Evolutionary conservation across 2,797 vertebrate species (phyloP).

Genomic region (Trachurus trachurus): DNA sequence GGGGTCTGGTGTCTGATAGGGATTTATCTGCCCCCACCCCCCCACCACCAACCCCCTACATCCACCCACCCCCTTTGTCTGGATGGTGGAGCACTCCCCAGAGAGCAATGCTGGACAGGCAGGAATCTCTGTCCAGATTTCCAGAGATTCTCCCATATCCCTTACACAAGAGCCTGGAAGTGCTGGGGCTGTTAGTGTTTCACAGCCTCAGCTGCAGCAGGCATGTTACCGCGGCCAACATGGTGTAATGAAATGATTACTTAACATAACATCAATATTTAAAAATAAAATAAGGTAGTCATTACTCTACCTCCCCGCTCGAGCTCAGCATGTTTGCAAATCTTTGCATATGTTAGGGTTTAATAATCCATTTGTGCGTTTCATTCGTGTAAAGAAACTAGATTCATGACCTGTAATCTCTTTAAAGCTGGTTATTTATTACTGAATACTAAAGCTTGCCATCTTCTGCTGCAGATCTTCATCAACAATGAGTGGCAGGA

Average conservation of each 20-base stretch:
- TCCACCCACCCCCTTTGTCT: slow-evolving; percentile 82
- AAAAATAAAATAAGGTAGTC: slow-evolving; percentile 8
- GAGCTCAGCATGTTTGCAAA: slow-evolving; percentile 12
- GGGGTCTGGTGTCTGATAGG: slow-evolving; percentile 83
- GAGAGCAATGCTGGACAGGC: slow-evolving; percentile 85
- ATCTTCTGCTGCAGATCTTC: slow-evolving; percentile 89
- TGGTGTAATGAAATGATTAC: slow-evolving; percentile 39
- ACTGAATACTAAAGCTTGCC: background rate
- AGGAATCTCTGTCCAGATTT: slow-evolving; percentile 87
- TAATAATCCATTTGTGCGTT: slow-evolving; percentile 3
- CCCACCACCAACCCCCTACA: slow-evolving; percentile 31
- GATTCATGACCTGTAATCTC: background rate
- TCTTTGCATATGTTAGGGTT: background rate
- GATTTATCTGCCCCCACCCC: slow-evolving; percentile 78
- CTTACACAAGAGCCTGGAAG: slow-evolving; percentile 71
- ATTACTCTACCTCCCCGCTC: background rate
- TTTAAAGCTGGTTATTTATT: background rate
- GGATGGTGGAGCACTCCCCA: slow-evolving; percentile 86
- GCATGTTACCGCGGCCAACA: slow-evolving; percentile 31
- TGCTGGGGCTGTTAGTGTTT: slow-evolving; percentile 56
- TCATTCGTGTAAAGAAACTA: background rate
- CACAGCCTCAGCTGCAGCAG: slow-evolving; percentile 23
- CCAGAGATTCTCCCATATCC: slow-evolving; percentile 85
- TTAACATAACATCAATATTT: slow-evolving; percentile 45
- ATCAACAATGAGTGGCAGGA: slow-evolving; percentile 99